A percentile compares a stretch with the other conserved stretches of the same genome.
These are phyloP conservation scores for Odontamblyopus lacepedii DNA, from an alignment of 2,797 vertebrate genomes.

Conservation along the genomic window DNA sequence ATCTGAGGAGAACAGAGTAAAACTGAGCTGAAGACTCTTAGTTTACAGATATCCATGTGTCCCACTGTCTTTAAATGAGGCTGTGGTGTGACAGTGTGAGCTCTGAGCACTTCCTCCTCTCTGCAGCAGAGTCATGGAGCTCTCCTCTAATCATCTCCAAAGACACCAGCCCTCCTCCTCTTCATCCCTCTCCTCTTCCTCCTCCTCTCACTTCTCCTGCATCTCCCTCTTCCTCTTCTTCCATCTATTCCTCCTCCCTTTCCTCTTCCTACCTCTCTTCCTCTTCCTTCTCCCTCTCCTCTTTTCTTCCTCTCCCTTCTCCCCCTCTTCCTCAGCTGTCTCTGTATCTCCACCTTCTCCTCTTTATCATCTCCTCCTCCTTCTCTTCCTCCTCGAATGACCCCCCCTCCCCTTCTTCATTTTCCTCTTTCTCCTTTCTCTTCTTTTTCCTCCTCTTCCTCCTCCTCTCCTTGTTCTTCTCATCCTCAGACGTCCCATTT, in stretches of 20 bases:
- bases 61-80: background rate
- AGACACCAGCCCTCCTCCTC: constrained; percentile 3
- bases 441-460: background rate
- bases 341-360: too few relatives aligned
- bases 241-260: background rate
- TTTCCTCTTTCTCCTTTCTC: too few relatives aligned
- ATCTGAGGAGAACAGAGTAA: too few relatives aligned
- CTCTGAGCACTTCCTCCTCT: background rate
- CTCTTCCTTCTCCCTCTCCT: too few relatives aligned
- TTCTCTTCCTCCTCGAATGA: background rate
- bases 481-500: background rate
- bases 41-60: too few relatives aligned
- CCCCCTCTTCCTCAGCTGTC: background rate
- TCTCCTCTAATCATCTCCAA: constrained; percentile 7
- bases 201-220: too few relatives aligned
- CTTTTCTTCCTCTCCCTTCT: background rate
- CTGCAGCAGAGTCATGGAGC: background rate
- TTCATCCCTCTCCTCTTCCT: background rate
- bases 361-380: too few relatives aligned
- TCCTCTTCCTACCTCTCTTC: background rate
- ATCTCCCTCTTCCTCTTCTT: background rate
- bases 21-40: too few relatives aligned
- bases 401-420: too few relatives aligned
- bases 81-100: background rate
- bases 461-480: too few relatives aligned